phyloP scores from a whole-genome alignment of 2,797 vertebrate genomes.

The Crocodylus rhombifer region DNA sequence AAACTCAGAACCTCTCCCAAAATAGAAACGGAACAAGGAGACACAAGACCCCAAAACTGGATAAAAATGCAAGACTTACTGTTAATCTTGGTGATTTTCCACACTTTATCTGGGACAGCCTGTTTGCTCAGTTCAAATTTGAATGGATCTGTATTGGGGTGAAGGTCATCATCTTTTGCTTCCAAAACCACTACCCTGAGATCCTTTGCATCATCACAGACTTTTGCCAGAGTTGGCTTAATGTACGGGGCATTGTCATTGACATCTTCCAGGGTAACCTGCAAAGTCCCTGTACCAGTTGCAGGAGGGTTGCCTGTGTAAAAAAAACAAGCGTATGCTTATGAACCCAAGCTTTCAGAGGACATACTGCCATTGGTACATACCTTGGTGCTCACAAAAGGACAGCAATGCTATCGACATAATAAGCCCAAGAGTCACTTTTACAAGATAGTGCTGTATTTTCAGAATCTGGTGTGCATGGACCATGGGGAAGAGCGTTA shows the following conservation, averaged over 20 bases:
- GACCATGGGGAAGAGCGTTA: slow-evolving; percentile 7
- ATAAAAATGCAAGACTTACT: slow-evolving; percentile 83
- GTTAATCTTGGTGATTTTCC: slow-evolving; percentile 94
- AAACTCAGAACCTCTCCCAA: too few relatives aligned
- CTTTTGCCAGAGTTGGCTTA: slow-evolving; percentile 88
- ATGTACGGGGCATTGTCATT: slow-evolving; percentile 95
- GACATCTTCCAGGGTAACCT: slow-evolving; percentile 92
- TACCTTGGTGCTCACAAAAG: neutral
- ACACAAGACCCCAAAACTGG: neutral
- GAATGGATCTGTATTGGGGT: slow-evolving; percentile 94
- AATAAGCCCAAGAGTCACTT: neutral
- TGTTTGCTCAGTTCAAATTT: slow-evolving; percentile 94
- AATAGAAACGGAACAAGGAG: neutral
- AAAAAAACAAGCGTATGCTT: neutral
- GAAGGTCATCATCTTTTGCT: slow-evolving; percentile 92
- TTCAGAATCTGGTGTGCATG: slow-evolving; percentile 27
- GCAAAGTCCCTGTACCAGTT: slow-evolving; percentile 92
- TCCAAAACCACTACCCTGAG: slow-evolving; percentile 90
- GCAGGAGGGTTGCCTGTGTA: slow-evolving; percentile 89
- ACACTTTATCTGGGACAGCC: slow-evolving; percentile 90
- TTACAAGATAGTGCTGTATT: neutral
- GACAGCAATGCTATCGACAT: neutral
- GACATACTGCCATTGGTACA: neutral
- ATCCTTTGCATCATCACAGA: slow-evolving; percentile 93
- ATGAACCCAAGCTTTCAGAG: slow-evolving; percentile 1